These are phyloP conservation scores for Mola mola DNA, from an alignment of 2,113 vertebrate genomes.

Conservation along the genomic window DNA sequence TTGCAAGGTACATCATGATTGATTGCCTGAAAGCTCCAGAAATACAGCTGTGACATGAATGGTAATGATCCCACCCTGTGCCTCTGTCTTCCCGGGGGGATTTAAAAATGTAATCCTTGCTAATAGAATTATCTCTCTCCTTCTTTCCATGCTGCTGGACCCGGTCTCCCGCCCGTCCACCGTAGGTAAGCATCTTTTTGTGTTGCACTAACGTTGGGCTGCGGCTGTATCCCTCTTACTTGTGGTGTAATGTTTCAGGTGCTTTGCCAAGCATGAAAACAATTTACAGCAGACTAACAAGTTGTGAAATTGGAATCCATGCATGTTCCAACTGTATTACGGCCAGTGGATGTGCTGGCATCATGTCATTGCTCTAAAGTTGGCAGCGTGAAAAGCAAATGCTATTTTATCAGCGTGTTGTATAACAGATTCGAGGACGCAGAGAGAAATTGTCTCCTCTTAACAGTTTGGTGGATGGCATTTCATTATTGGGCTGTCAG, in stretches of 20 bases:
- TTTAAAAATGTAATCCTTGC: conserved; percentile 19
- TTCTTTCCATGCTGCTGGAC: conserved; percentile 32
- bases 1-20: not conserved
- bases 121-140: conserved; percentile 37
- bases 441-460: conserved; percentile 11
- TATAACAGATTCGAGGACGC: conserved; percentile 33
- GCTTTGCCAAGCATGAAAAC: conserved; percentile 61
- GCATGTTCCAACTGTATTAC: conserved; percentile 55
- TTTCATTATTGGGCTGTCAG: conserved; percentile 29
- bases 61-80: not conserved
- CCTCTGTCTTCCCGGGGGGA: conserved; percentile 13
- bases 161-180: conserved; percentile 22
- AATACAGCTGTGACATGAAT: not conserved
- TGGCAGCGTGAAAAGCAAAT: conserved; percentile 47
- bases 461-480: not conserved
- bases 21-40: conserved; percentile 2
- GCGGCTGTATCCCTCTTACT: not conserved
- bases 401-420: conserved; percentile 29
- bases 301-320: conserved; percentile 67
- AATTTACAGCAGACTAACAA: conserved; percentile 61
- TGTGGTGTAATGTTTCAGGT: conserved; percentile 12
- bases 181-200: conserved; percentile 57
- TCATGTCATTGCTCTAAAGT: conserved; percentile 37
- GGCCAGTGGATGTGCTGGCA: conserved; percentile 56
- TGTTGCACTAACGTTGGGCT: conserved; percentile 10